Conservation (phyloP, 30 jellyfish, hydroid and myxozoan species). For the Cassiopea andromeda region DNA sequence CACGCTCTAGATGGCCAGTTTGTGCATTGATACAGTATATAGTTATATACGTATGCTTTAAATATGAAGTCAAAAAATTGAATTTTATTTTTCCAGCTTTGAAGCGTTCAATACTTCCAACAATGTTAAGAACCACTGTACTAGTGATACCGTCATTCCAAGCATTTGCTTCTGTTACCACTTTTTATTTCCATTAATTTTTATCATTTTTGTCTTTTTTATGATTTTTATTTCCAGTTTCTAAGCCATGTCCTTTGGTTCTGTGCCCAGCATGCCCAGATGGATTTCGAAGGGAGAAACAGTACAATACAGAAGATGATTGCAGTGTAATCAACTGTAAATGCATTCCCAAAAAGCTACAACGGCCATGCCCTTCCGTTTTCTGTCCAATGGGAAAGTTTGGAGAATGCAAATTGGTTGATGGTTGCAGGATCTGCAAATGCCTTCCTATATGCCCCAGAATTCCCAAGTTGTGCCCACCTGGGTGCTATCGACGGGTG, state of each 20-base stretch:
- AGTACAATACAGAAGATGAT: neutral
- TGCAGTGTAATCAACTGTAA: slow-evolving; percentile 30
- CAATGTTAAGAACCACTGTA: neutral
- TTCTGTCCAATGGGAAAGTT: slow-evolving; percentile 37
- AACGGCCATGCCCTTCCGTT: slow-evolving; percentile 29
- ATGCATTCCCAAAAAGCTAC: slow-evolving; percentile 23
- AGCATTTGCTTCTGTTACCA: neutral
- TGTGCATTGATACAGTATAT: too few relatives aligned
- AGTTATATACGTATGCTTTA: too few relatives aligned
- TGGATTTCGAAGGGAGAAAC: slow-evolving; percentile 27
- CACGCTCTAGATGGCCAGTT: too few relatives aligned
- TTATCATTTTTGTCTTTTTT: too few relatives aligned
- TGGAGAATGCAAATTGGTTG: slow-evolving; percentile 29
- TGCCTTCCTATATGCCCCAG: slow-evolving; percentile 51
- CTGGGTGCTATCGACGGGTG: neutral
- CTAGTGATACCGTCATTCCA: neutral
- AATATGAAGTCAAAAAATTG: neutral
- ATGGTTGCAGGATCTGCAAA: slow-evolving; percentile 43
- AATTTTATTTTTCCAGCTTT: neutral
- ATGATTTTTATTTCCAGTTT: neutral
- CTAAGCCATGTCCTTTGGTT: slow-evolving; percentile 26
- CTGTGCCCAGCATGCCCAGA: slow-evolving; percentile 40
- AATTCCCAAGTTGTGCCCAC: slow-evolving; percentile 3
- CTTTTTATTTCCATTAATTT: neutral
- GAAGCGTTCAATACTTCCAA: neutral